These are phyloP conservation scores for Caenorhabditis sp. DNA, from an alignment of 2,888 invertebrate species.

Conservation along the genomic window DNA sequence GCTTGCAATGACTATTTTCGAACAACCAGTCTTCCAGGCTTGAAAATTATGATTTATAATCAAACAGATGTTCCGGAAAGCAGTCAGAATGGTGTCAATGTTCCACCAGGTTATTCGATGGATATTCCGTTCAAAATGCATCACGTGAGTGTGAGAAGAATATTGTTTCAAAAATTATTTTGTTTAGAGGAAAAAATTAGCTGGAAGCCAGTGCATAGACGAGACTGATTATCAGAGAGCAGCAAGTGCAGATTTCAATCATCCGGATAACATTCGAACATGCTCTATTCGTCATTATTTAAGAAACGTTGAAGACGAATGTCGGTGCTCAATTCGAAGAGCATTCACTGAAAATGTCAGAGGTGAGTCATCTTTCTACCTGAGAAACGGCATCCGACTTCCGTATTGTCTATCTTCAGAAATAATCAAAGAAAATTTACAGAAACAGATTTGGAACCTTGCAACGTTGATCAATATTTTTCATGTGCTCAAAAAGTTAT, in stretches of 20 bases:
- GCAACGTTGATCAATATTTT: constrained; percentile 69
- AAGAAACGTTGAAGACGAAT: constrained; percentile 59
- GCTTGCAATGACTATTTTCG: constrained; percentile 66
- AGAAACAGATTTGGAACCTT: constrained; percentile 37
- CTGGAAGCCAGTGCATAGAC: constrained; percentile 62
- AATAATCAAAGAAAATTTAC: too few relatives aligned
- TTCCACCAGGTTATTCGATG: constrained; percentile 69
- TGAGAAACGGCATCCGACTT: too few relatives aligned
- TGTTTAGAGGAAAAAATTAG: constrained; percentile 64
- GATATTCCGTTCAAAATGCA: constrained; percentile 70
- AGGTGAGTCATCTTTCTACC: too few relatives aligned
- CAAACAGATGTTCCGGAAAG: constrained; percentile 68
- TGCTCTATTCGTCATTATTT: constrained; percentile 61
- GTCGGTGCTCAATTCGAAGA: constrained; percentile 61
- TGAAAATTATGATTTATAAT: constrained; percentile 68
- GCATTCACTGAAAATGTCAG: constrained; percentile 42
- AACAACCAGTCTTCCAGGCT: constrained; percentile 60
- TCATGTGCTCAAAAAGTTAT: constrained; percentile 63
- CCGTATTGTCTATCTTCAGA: too few relatives aligned
- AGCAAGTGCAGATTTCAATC: constrained; percentile 53
- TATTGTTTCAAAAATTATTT: constrained; percentile 16
- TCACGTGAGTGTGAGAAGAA: constrained; percentile 47
- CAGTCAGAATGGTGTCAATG: constrained; percentile 67
- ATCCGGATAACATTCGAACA: constrained; percentile 54
- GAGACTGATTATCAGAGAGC: constrained; percentile 53